These are phyloP conservation scores for Sebastes schlegelii DNA, from an alignment of 2,113 vertebrate species.

Conservation along the genomic window DNA sequence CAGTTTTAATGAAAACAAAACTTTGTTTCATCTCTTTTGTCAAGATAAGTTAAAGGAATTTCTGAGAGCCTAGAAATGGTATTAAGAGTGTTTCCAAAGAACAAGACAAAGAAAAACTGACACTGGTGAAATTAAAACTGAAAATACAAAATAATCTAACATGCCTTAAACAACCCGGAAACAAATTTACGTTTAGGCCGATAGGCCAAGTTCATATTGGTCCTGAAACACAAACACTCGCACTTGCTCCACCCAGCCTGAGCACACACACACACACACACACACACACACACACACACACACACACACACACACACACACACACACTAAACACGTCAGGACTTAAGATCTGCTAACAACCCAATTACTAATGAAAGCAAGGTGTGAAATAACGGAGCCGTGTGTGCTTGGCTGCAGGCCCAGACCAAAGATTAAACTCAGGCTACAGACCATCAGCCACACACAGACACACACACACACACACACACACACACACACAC, in stretches of 20 bases:
- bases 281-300: too few species aligned
- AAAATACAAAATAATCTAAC: background rate
- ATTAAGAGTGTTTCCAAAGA: background rate
- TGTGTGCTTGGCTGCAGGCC: too few species aligned
- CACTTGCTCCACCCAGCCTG: background rate
- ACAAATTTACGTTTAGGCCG: background rate
- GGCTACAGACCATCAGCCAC: background rate
- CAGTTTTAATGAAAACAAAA: background rate
- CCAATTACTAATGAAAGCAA: constrained; percentile 3
- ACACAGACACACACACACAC: background rate
- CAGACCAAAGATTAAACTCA: too few species aligned
- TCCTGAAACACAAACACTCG: background rate
- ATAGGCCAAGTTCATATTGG: too few species aligned
- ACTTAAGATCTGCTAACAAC: background rate
- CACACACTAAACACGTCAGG: background rate
- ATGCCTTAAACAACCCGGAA: background rate
- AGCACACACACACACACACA: background rate
- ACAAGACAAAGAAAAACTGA: background rate
- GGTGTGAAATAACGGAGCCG: background rate
- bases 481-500: background rate
- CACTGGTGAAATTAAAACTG: background rate
- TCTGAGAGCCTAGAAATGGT: background rate
- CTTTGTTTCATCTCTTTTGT: background rate
- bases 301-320: too few species aligned
- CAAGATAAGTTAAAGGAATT: background rate